A percentile compares a stretch with the other conserved stretches of the same genome.
Evolutionary conservation across 2,797 vertebrate species (phyloP).

Genomic region (Rhodeus uyekii): DNA sequence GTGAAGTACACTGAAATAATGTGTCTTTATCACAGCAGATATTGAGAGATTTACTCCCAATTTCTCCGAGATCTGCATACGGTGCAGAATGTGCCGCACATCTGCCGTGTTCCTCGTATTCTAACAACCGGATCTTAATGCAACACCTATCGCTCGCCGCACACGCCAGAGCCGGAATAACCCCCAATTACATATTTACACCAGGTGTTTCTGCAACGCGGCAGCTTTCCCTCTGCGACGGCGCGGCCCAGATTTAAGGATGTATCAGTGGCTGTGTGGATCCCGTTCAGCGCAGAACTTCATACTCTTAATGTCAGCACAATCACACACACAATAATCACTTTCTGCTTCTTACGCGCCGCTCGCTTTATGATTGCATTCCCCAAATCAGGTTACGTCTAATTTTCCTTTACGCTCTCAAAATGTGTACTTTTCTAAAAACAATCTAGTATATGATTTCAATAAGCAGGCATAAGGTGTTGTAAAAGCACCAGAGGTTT

Average conservation of each 20-base stretch:
- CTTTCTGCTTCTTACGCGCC: constrained; percentile 66
- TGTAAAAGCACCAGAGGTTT: constrained; percentile 35
- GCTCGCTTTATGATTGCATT: constrained; percentile 71
- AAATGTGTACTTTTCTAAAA: constrained; percentile 42
- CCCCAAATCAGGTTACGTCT: constrained; percentile 72
- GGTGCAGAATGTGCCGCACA: constrained; percentile 83
- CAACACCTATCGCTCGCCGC: constrained; percentile 78
- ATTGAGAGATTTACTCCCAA: constrained; percentile 91
- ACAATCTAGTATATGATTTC: constrained; percentile 58
- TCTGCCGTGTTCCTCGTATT: constrained; percentile 77
- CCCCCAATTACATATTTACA: constrained; percentile 83
- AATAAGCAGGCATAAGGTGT: constrained; percentile 59
- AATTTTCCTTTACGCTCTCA: constrained; percentile 67
- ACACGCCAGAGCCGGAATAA: constrained; percentile 81
- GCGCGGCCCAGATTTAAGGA: constrained; percentile 58
- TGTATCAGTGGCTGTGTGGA: constrained; percentile 73
- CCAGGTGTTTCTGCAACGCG: constrained; percentile 79
- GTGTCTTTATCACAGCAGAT: constrained; percentile 92
- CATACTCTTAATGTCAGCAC: constrained; percentile 73
- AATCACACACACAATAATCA: constrained; percentile 70
- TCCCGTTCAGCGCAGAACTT: constrained; percentile 71
- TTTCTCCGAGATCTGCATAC: constrained; percentile 86
- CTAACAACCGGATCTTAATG: constrained; percentile 81
- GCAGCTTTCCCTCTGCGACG: constrained; percentile 56
- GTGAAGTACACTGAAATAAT: constrained; percentile 92